Percentiles rank a stretch among this genome's conserved stretches.
phyloP scores from a whole-genome alignment of 2,113 vertebrate genomes.

The Phalacrocorax pelagicus region DNA sequence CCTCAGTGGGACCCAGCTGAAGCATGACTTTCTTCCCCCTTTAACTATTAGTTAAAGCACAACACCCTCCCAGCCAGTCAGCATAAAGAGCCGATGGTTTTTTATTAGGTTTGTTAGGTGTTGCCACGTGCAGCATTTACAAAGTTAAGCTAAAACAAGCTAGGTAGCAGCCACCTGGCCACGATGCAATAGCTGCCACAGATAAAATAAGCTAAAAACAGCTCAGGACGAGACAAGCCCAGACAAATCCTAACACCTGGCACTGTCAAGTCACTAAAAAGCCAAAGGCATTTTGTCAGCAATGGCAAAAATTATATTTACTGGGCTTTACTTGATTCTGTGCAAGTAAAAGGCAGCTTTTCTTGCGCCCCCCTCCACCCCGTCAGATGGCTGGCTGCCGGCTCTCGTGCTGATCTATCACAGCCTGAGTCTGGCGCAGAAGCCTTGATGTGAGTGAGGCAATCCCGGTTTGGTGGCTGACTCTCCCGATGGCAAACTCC shows the following conservation, averaged over 20 bases:
- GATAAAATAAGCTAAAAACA: background rate
- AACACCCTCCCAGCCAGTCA: too few species aligned
- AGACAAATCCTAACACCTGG: background rate
- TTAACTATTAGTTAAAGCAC: too few species aligned
- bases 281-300: background rate
- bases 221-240: background rate
- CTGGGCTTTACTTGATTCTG: background rate
- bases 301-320: background rate
- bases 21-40: background rate
- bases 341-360: background rate
- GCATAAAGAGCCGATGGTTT: background rate
- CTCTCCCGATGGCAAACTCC: background rate
- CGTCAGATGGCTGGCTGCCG: background rate
- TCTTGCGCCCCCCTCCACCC: too few species aligned
- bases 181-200: accelerated
- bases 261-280: background rate
- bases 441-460: too few species aligned
- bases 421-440: background rate
- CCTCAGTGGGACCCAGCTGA: background rate
- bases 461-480: accelerated
- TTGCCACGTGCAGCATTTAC: background rate
- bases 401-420: background rate
- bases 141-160: background rate
- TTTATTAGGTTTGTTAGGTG: too few species aligned
- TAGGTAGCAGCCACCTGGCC: background rate